Conservation (phyloP, 2,113 vertebrate genomes). For the Acinonyx jubatus region DNA sequence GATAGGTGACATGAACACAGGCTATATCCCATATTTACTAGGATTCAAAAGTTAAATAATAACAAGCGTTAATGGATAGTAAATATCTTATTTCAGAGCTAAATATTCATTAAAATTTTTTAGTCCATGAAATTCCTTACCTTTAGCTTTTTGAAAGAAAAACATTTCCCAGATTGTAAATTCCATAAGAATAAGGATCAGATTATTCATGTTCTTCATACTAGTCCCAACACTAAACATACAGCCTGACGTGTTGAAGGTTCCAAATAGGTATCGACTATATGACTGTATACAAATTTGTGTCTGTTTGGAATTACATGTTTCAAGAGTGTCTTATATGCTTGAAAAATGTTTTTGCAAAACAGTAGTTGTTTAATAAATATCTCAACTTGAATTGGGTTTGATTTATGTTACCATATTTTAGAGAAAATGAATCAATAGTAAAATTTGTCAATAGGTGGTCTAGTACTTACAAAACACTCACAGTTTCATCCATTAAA, state of each 20-base stretch:
- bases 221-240: not conserved
- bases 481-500: not conserved
- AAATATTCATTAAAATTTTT: not conserved
- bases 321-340: not conserved
- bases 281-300: not conserved
- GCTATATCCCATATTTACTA: not conserved
- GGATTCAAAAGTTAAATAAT: not conserved
- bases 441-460: not conserved
- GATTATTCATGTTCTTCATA: not conserved
- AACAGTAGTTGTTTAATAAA: not conserved
- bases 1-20: not conserved
- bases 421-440: not conserved
- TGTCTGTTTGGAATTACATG: not conserved
- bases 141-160: not conserved
- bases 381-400: not conserved
- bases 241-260: rapidly evolving
- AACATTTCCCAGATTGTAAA: not conserved
- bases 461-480: not conserved
- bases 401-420: not conserved
- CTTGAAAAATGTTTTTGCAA: not conserved
- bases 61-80: not conserved
- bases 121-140: not conserved
- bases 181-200: rapidly evolving
- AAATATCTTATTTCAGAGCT: not conserved
- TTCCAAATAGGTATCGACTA: not conserved